phyloP scores from a whole-genome alignment of 2,888 invertebrate species.

The Scaptomyza cyrtandrae region DNA sequence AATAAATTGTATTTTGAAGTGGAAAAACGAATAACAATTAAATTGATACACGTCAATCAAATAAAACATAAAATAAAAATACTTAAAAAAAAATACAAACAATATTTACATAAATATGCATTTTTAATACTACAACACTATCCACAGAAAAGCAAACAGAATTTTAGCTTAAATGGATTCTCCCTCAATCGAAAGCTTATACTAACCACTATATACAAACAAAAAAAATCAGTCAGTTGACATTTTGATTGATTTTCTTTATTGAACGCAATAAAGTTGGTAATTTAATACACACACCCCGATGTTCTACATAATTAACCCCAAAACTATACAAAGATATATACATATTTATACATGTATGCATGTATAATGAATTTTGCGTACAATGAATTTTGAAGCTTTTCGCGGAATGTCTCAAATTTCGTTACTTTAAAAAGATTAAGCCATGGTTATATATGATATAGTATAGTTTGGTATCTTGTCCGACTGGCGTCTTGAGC shows the following conservation, averaged over 20 bases:
- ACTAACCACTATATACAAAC: too few species aligned
- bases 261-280: constrained; percentile 41
- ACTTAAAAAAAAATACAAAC: constrained; percentile 1
- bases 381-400: too few species aligned
- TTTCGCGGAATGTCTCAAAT: too few species aligned
- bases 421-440: too few species aligned
- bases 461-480: too few species aligned
- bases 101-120: constrained; percentile 18
- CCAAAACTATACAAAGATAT: constrained; percentile 24
- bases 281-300: too few species aligned
- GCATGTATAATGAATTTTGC: too few species aligned
- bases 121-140: constrained; percentile 19
- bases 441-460: neutral
- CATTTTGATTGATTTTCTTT: neutral
- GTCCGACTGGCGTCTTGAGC: neutral
- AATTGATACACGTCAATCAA: constrained; percentile 83
- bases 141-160: too few species aligned
- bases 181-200: too few species aligned
- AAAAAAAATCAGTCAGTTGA: neutral
- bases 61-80: constrained; percentile 49
- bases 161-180: too few species aligned
- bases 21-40: constrained; percentile 69
- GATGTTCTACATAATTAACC: constrained; percentile 23
- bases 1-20: constrained; percentile 77
- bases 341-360: too few species aligned